Evolutionary conservation across 2,113 vertebrate species (phyloP), one percentile per base, ranked within the genome.

Genomic region (Cyphotilapia sp.): DNA sequence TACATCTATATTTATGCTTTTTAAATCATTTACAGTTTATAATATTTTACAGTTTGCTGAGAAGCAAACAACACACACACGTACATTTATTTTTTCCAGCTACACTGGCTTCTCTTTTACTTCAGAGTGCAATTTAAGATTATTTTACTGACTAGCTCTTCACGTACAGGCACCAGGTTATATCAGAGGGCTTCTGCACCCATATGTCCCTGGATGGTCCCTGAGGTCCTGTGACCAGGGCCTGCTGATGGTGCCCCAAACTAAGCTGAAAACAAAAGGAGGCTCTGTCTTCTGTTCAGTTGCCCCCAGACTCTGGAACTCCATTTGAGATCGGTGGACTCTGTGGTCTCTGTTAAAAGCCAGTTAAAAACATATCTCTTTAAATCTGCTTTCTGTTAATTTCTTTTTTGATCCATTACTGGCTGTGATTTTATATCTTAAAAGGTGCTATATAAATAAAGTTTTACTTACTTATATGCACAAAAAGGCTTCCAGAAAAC

Each of bases 131-230:
- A 17, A 61, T 63, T 63, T 61, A 61, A 61, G 57, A 31, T 10
- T 31, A 2, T 61, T 61, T 66, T 35, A 35, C 61, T 2, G 17
- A 35, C 9, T n/a, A 66, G 61, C 1, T 35, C 1, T 3, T 66
- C 17, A 3, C 6, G 3, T 5, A 7, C 31, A 66, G 31, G 31
- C 61, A 35, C 31, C 31, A 35, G 31, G 17, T 66, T 66, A 66
- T 35, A 66, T 66, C 31, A 35, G 17, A 35, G 31, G 10, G 31
- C 31, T 66, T n/a, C 59, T n/a, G 59, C 31, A 63, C 29, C 56
- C 27, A 59, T 17, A 9, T 59, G 27, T 59, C 0, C 57, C 56
- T 2, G 56, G 56, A 27, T 29, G 3, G 14, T 59, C 57, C 0
- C 27, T 31, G 14, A 31, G 3, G 8, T 61, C 57, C 57, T 54